Evolutionary conservation across 1,140 invertebrate species (phyloP), one percentile per base, ranked within the genome.

Genomic region (Rhopalosiphum padi): DNA sequence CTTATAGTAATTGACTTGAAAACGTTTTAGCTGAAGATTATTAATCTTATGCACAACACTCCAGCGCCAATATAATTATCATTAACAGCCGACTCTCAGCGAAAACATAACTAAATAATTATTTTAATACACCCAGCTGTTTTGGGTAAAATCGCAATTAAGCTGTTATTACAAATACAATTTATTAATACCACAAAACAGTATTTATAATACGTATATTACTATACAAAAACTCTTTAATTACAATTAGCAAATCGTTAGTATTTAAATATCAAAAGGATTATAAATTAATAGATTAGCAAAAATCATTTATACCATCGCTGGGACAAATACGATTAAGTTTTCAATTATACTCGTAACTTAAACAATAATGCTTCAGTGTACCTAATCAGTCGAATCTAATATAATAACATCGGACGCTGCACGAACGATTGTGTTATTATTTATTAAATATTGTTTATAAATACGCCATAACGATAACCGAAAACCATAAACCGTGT

Each of bases 1-100:
- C 83, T 85, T 85, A 25, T 41, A 35, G n/a, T 46, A 89, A 89
- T 51, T 89, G 87, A 89, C 87, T 89, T 88, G 43, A 43, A 88
- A 88, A 88, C 87, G 87, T 89, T 89, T 89, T 51, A 53, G 9
- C 5, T 3, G 87, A 7, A 89, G 46, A 35, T 53, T 30, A n/a
- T 51, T 89, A 89, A 48, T 48, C 60, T 68, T 89, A 11, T 53
- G 35, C 37, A 48, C 30, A 23, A 68, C 30, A 85, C 37, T 37
- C 22, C 83, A 43, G 37, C 22, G 21, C 35, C 83, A 41, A 35
- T 82, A 37, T 25, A 43, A 85, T 85, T 85, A 85, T 41, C 35
- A 43, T 41, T 23, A 41, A 25, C 83, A 37, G 35, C 18, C 21
- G n/a, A 82, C 15, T 82, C 15, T 22, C n/a, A 22, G 77, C n/a